phyloP scores from a whole-genome alignment of 2,797 vertebrate genomes.

The Spheniscus humboldti region DNA sequence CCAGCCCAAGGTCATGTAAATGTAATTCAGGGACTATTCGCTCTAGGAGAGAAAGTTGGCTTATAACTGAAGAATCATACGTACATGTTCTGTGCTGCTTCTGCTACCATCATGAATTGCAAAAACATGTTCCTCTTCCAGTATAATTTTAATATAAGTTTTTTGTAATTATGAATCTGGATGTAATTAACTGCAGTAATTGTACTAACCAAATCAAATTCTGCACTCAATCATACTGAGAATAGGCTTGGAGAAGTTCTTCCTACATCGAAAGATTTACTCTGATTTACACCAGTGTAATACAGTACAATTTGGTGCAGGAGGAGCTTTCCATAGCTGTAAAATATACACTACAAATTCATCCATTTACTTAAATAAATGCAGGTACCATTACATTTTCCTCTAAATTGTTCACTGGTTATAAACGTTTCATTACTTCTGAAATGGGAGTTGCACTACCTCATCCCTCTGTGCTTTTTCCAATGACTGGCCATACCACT shows the following conservation, averaged over 20 bases:
- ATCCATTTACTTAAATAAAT: neutral
- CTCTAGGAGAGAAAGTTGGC: neutral
- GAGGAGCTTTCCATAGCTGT: neutral
- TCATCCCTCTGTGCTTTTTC: neutral
- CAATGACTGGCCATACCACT: neutral
- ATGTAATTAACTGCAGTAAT: neutral
- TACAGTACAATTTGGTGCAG: neutral
- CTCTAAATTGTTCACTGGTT: neutral
- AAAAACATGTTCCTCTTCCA: neutral
- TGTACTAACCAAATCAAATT: neutral
- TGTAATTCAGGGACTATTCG: neutral
- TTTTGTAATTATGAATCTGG: neutral
- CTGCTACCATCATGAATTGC: neutral
- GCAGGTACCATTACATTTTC: neutral
- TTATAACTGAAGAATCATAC: neutral
- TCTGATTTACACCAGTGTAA: neutral
- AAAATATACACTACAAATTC: neutral
- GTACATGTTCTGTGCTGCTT: neutral
- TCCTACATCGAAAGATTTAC: neutral
- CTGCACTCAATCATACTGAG: neutral
- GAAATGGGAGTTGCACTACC: neutral
- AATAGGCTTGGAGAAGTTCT: neutral
- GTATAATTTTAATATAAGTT: neutral
- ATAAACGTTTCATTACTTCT: neutral
- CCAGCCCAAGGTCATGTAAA: slow-evolving; percentile 21